Base-by-base conservation (phyloP, 2,113 vertebrate species). In the Boulengeromyrus knoepffleri region DNA sequence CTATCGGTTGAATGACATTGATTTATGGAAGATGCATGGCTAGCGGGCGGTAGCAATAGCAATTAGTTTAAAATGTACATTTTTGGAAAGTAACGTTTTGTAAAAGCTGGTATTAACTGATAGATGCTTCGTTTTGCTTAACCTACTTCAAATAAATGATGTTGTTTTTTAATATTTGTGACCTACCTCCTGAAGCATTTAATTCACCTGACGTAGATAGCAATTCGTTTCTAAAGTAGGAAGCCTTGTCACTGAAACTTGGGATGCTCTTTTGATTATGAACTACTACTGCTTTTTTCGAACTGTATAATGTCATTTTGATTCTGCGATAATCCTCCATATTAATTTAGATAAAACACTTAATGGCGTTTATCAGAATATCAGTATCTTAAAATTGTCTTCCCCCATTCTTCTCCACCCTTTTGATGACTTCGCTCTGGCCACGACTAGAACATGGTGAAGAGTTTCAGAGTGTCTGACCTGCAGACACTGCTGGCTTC, bases 401-500 rank as follows among this genome's bases (percentile, higher is more conserved):
- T 17, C 31, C 42, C 9, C 53, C 36, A 39, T 80, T 53, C 27
- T 49, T 31, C 74, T 74, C 45, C 56, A 46, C 21, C 52, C 8
- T 66, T 31, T 42, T 92, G 50, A 50, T 87, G 85, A 89, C 6
- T 84, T 19, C 87, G 91, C 91, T 93, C 93, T 89, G 91, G 93
- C 91, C 45, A 85, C 90, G 1, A 66, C 0, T 87, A 99, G 99
- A 99, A 99, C 96, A 99, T 99, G 99, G 98, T 99, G 94, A 99
- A 99, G 97, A 99, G 98, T 96, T 99, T 99, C 95, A 96, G 99
- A 94, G 98, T 99, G 92, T 99, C 98, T 92, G 99, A 99, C 95
- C 98, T 99, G 93, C 99, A 99, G 95, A 98, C 98, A 91, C 96
- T 99, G 94, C 96, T 99, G 94, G 97, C 98, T 93, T 99, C 98